phyloP scores from a whole-genome alignment of 2,888 invertebrate species.

The Chrysolina americana region DNA sequence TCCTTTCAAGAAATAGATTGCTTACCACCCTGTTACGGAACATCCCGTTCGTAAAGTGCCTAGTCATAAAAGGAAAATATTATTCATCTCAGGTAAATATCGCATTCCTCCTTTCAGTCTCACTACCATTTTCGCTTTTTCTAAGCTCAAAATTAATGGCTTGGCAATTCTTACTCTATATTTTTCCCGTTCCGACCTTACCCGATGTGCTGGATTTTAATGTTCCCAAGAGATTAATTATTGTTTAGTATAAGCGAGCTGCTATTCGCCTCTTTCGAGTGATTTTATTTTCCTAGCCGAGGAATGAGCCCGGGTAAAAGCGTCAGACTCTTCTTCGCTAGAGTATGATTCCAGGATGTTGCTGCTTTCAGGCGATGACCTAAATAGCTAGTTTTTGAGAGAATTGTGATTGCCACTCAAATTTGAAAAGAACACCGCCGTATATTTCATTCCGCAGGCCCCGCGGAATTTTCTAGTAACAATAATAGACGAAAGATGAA shows the following conservation, averaged over 20 bases:
- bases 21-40: constrained; percentile 9
- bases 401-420: no score
- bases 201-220: constrained; percentile 29
- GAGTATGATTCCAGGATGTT: no score
- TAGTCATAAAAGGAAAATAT: constrained; percentile 1
- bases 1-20: neutral
- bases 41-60: constrained; percentile 9
- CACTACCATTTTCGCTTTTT: constrained; percentile 36
- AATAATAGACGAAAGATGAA: no score
- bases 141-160: constrained; percentile 47
- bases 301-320: neutral
- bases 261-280: neutral
- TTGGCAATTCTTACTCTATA: constrained; percentile 45
- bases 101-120: constrained; percentile 21
- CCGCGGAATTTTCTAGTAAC: no score
- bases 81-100: constrained; percentile 19
- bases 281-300: constrained; percentile 7
- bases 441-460: no score
- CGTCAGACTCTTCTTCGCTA: no score
- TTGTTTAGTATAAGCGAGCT: constrained; percentile 11
- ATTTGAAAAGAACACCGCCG: no score
- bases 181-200: constrained; percentile 25
- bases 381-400: no score
- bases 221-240: constrained; percentile 32
- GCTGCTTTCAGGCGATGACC: no score